These are phyloP conservation scores for Ladona fulva DNA, from an alignment of 1,140 invertebrate species.

Conservation along the genomic window DNA sequence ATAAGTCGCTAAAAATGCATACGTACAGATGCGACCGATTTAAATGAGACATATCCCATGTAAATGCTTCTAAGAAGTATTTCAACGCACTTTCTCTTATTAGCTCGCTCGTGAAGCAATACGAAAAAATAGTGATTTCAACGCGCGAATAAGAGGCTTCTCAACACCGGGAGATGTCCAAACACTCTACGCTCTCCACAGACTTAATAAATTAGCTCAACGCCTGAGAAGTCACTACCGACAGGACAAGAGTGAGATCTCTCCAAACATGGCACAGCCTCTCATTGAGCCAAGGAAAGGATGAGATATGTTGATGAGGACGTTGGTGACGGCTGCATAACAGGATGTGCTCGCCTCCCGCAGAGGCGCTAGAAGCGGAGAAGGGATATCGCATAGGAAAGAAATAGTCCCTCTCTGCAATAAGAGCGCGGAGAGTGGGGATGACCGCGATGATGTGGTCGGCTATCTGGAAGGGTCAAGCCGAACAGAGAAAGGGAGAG, in stretches of 20 bases:
- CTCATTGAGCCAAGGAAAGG: not conserved
- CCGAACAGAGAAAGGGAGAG: not conserved
- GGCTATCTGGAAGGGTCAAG: not conserved
- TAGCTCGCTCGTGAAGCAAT: too few species aligned
- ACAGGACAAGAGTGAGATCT: not conserved
- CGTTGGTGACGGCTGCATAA: not conserved
- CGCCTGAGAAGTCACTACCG: too few species aligned
- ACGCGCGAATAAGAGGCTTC: too few species aligned
- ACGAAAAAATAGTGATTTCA: too few species aligned
- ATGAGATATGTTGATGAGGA: not conserved
- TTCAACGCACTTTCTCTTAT: too few species aligned
- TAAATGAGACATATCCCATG: too few species aligned
- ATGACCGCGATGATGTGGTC: not conserved
- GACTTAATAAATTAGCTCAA: too few species aligned
- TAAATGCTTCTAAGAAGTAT: too few species aligned
- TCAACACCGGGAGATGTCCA: too few species aligned
- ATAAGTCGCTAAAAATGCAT: too few species aligned
- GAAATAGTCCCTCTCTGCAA: constrained; percentile 1
- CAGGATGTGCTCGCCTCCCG: not conserved
- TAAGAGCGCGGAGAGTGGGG: not conserved
- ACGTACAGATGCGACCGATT: too few species aligned
- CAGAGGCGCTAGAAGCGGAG: not conserved
- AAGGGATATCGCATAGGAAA: not conserved
- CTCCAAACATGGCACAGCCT: not conserved
- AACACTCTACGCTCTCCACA: too few species aligned